Evolutionary conservation across 2,113 vertebrate genomes (phyloP), one percentile per base, ranked within the genome.

Genomic region (Dissostichus mawsoni): DNA sequence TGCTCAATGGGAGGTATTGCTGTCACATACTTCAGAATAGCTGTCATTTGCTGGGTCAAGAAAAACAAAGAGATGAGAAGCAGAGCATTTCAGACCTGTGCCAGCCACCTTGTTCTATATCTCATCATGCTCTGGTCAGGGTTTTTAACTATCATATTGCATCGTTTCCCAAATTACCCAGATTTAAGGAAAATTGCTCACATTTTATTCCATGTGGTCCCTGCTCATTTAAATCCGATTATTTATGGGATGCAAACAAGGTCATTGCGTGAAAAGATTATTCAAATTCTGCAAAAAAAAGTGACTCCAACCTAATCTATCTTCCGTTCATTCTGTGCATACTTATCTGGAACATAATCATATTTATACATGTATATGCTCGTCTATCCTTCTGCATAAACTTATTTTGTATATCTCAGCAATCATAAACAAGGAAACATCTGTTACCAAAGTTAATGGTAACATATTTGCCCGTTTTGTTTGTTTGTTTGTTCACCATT

Each of bases 181-280:
- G 81, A 83, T 59, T 63, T 93, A 44, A 91, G 91, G 52, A 91
- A 91, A 65, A 84, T 91, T 47, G 84, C 90, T 3, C 58, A 17
- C 6, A 45, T 93, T 79, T 83, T 92, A 20, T 92, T 92, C 80
- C 86, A 90, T 57, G 84, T 93, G 57, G 81, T 92, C 13, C 92
- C 92, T 13, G 90, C 87, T 29, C 89, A 89, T 84, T 81, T 92
- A 16, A 93, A 93, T 80, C 92, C 91, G 18, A 44, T 93, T 18
- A 91, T 93, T 70, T 93, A 91, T 80, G 92, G 86, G 1, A 70
- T 92, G 72, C 87, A 92, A 61, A 90, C 78, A 33, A 90, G 13
- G 44, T 75, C 78, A 18, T 78, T 93, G 33, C 70, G 86, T 41
- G 16, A 79, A 51, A 92, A 74, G 81, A 90, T 93, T 55, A 18